Base-by-base conservation (phyloP, 2,797 vertebrate genomes). In the Delichon dasypus region DNA sequence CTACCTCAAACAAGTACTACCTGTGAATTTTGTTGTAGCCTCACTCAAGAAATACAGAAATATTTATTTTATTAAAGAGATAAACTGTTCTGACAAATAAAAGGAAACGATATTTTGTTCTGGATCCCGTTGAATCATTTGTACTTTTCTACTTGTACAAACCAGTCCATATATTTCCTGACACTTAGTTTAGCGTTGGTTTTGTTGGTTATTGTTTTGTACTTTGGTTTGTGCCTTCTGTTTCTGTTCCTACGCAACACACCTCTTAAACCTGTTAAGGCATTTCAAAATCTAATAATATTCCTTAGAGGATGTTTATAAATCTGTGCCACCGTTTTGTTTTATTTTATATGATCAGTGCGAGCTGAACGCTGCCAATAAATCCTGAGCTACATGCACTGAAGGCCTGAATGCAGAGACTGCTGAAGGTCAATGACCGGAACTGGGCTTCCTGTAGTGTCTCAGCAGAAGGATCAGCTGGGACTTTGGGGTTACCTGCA, bases 301-400 rank as follows among this genome's bases (percentile, higher is more conserved):
- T 70, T 68, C 51, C n/a, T 74, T 32, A 44, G 44, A 65, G 51
- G 68, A 44, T 36, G 32, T 44, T 90, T 67, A 65, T 73, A 83
- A 83, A 65, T 40, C 51, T 48, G 27, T 38, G 48, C 13, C 7
- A 3, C 51, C 30, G 16, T 40, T 91, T 68, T 29, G 16, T 40
- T 91, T 68, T 29, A 12, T 22, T 30, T 36, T 40, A 13, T 4
- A 50, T 3, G 36, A 72, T 29, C 26, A 32, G 38, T 30, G 58
- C 47, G 54, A 83, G 88, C 11, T 38, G 55, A 87, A 38, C 10
- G 5, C n/a, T 36, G 19, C 5, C 72, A 70, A 27, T 25, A 82
- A 79, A 73, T 13, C n/a, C 29, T 0, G 13, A 80, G 27, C 21
- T 55, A 7, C 18, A 26, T 5, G 30, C 0, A 0, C 2, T 6